A percentile compares a stretch with the other conserved stretches of the same genome.
Conservation (phyloP, 2,113 vertebrate species). For the Barnardius zonarius region DNA sequence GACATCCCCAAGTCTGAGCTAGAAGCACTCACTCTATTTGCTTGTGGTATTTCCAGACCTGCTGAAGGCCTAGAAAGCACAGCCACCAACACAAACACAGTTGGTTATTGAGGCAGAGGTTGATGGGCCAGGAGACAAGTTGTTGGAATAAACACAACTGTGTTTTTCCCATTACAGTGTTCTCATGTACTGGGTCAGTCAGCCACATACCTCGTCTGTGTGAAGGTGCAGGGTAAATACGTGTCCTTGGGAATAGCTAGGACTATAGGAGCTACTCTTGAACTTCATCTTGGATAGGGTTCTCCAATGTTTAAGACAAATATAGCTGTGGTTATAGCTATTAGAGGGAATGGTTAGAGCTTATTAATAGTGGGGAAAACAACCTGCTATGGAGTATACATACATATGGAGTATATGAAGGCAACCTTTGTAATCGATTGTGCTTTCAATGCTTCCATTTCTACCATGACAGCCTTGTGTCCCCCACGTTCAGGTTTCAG, state of each 20-base stretch:
- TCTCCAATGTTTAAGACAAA: neutral
- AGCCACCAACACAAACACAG: neutral
- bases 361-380: neutral
- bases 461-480: neutral
- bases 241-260: neutral
- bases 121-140: neutral
- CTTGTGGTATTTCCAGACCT: constrained; percentile 13
- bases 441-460: neutral
- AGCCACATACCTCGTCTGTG: neutral
- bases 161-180: neutral
- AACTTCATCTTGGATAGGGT: neutral
- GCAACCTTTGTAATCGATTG: neutral
- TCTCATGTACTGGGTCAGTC: neutral
- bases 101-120: neutral
- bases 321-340: constrained; percentile 17
- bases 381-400: neutral
- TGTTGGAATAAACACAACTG: constrained; percentile 38
- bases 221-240: neutral
- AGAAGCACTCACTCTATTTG: neutral
- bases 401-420: neutral
- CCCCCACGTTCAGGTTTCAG: neutral
- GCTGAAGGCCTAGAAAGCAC: neutral
- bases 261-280: neutral
- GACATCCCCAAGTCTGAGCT: neutral
- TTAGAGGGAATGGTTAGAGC: neutral